Conservation (phyloP, 2,888 invertebrate species). For the Pheosia tremula region DNA sequence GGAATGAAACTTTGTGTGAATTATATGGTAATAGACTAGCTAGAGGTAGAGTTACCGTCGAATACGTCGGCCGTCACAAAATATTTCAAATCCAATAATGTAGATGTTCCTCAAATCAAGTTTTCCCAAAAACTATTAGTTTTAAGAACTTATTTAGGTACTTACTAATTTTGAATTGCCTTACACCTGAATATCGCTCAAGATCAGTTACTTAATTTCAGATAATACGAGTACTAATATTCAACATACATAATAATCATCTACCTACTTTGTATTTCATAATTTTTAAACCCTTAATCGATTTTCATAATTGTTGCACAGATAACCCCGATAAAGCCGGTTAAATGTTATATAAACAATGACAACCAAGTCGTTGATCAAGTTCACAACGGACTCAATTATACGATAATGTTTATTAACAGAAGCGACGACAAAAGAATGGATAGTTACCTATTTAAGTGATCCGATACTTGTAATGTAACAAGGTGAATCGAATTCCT, state of each 20-base stretch:
- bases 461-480: background rate
- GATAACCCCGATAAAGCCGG: slow-evolving; percentile 14
- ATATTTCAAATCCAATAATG: too few relatives aligned
- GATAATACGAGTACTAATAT: background rate
- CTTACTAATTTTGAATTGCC: too few relatives aligned
- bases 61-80: too few relatives aligned
- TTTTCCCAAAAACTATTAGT: too few relatives aligned
- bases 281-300: background rate
- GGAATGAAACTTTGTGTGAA: too few relatives aligned
- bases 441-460: background rate
- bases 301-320: background rate
- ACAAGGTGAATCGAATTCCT: too few relatives aligned
- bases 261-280: background rate
- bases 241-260: slow-evolving; percentile 1
- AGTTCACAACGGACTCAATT: slow-evolving; percentile 13
- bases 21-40: too few relatives aligned
- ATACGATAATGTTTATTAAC: background rate
- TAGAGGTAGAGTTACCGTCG: too few relatives aligned
- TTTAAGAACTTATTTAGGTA: too few relatives aligned
- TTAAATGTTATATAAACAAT: slow-evolving; percentile 22
- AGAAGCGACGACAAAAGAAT: background rate
- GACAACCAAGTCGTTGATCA: slow-evolving; percentile 3
- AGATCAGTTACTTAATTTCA: background rate
- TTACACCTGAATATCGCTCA: background rate
- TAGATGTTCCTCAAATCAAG: too few relatives aligned